A percentile compares a stretch with the other conserved stretches of the same genome.
Conservation (phyloP, 1,140 invertebrate species). For the Brachionus koreanus region DNA sequence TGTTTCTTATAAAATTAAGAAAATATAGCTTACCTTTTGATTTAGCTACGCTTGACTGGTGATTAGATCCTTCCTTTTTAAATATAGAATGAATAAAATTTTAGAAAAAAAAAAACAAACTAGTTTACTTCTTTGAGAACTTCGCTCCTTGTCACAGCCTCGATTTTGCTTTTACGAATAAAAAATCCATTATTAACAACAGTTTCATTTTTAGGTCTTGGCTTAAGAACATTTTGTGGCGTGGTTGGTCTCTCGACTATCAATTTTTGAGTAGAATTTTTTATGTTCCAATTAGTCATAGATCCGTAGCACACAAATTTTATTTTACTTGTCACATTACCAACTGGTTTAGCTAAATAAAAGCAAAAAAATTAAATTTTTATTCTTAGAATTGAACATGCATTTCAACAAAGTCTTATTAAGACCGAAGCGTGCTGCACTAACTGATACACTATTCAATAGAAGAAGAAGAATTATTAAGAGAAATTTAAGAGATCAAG, state of each 20-base stretch:
- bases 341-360: background rate
- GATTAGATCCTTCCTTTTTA: too few relatives aligned
- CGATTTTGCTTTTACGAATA: background rate
- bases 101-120: background rate
- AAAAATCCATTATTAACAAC: background rate
- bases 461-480: too few relatives aligned
- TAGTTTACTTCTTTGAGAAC: background rate
- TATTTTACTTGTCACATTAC: background rate
- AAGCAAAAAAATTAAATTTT: background rate
- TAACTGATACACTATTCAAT: too few relatives aligned
- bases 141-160: background rate
- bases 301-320: conserved; percentile 44
- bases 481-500: too few relatives aligned
- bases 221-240: background rate
- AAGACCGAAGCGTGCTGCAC: too few relatives aligned
- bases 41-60: too few relatives aligned
- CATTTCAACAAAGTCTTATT: too few relatives aligned
- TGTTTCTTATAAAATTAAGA: too few relatives aligned
- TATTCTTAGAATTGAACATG: background rate
- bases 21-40: background rate
- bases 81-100: background rate
- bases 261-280: conserved; percentile 14
- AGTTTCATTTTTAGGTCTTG: background rate
- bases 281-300: background rate
- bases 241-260: background rate